Percentiles rank a stretch among this genome's conserved stretches.
Conservation (phyloP, 1,140 invertebrate species). For the Neodiprion fabricii region DNA sequence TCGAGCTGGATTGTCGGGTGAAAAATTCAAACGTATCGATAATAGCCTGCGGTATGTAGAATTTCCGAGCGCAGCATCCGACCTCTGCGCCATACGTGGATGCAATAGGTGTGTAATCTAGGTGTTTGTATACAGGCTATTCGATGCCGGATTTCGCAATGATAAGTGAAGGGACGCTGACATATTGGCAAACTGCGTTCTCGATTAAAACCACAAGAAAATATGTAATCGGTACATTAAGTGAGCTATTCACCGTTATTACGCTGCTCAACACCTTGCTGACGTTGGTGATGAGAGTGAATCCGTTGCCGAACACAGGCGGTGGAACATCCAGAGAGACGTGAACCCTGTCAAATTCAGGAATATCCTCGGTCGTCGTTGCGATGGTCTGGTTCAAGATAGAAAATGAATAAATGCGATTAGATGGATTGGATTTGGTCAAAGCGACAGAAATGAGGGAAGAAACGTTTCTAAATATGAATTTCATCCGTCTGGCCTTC, state of each 20-base stretch:
- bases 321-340: slow-evolving; percentile 72
- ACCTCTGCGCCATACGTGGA: background rate
- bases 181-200: background rate
- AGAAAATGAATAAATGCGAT: background rate
- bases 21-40: too few relatives aligned
- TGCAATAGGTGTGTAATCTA: background rate
- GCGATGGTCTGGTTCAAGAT: slow-evolving; percentile 35
- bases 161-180: background rate
- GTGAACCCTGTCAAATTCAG: slow-evolving; percentile 72
- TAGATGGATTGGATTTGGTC: background rate
- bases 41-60: too few relatives aligned
- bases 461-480: background rate
- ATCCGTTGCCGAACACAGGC: slow-evolving; percentile 71
- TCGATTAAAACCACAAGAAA: background rate
- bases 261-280: slow-evolving; percentile 72
- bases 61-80: too few relatives aligned
- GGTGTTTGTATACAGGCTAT: too few relatives aligned
- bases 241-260: slow-evolving; percentile 68
- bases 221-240: background rate
- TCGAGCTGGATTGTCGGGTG: too few relatives aligned
- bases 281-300: slow-evolving; percentile 73
- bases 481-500: background rate
- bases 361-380: slow-evolving; percentile 70
- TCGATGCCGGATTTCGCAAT: background rate
- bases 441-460: background rate